phyloP scores from a whole-genome alignment of 2,888 invertebrate genomes.

The Hipparchia semele region DNA sequence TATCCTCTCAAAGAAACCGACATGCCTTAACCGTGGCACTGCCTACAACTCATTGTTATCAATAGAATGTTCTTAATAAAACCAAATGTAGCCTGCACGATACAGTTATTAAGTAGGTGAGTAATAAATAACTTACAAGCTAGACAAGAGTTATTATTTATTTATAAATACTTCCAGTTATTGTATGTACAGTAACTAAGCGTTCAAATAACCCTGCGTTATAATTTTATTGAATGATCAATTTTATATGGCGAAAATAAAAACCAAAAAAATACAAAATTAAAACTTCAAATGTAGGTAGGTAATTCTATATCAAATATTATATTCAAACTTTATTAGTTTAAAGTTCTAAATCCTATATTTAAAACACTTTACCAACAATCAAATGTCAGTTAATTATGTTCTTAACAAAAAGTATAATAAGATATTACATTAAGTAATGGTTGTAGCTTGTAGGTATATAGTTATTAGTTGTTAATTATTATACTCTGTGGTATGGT shows the following conservation, averaged over 20 bases:
- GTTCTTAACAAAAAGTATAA: no score
- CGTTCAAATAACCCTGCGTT: neutral
- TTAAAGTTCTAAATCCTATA: no score
- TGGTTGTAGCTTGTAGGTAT: no score
- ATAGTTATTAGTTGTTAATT: no score
- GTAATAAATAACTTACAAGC: constrained; percentile 12
- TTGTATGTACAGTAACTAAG: no score
- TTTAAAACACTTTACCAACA: no score
- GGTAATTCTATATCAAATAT: no score
- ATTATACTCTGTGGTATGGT: no score
- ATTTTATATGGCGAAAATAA: neutral
- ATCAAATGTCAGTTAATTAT: no score
- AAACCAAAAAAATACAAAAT: neutral
- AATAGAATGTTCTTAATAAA: constrained; percentile 35
- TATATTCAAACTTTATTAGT: no score
- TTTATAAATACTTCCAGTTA: neutral
- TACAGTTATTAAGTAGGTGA: constrained; percentile 15
- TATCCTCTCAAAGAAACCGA: constrained; percentile 46
- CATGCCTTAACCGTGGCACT: constrained; percentile 33
- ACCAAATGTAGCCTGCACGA: constrained; percentile 25
- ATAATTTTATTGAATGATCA: constrained; percentile 2
- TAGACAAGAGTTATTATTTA: neutral
- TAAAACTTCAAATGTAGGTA: neutral
- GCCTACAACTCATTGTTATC: constrained; percentile 36
- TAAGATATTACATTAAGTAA: no score